phyloP scores from a whole-genome alignment of 2,113 vertebrate genomes.

The Cebus imitator region DNA sequence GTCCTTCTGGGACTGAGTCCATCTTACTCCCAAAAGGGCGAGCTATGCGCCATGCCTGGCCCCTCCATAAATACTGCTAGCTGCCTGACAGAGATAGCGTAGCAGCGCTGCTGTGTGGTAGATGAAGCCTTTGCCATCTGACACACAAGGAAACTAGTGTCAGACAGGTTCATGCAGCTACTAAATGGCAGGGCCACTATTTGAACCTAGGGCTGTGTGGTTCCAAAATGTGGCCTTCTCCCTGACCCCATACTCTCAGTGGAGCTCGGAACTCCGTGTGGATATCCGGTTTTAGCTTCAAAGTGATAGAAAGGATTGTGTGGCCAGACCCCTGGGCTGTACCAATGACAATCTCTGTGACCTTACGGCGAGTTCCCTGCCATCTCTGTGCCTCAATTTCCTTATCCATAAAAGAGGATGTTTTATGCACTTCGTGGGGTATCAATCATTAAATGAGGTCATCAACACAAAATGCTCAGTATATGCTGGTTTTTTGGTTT shows the following conservation, averaged over 20 bases:
- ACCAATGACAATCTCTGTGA: not conserved
- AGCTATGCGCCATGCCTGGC: not conserved
- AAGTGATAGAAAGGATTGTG: not conserved
- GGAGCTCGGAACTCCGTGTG: fast-evolving
- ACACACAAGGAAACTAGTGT: fast-evolving
- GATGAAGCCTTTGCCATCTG: fast-evolving
- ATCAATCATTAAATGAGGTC: not conserved
- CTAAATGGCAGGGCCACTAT: not conserved
- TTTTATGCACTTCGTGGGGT: not conserved
- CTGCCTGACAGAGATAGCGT: fast-evolving
- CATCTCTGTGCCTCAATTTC: not conserved
- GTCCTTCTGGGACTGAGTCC: not conserved
- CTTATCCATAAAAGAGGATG: not conserved
- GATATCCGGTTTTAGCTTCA: not conserved
- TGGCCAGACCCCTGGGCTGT: not conserved
- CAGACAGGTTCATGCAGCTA: not conserved
- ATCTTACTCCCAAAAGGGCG: not conserved
- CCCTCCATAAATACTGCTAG: not conserved
- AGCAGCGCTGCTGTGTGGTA: fast-evolving
- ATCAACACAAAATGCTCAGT: not conserved
- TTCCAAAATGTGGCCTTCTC: not conserved
- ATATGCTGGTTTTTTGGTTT: not conserved
- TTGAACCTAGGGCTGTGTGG: not conserved
- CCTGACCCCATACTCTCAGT: not conserved
- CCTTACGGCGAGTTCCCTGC: no score